Evolutionary conservation across 2,888 invertebrate species (phyloP).

Genomic region (Sceliomorpha sp.): DNA sequence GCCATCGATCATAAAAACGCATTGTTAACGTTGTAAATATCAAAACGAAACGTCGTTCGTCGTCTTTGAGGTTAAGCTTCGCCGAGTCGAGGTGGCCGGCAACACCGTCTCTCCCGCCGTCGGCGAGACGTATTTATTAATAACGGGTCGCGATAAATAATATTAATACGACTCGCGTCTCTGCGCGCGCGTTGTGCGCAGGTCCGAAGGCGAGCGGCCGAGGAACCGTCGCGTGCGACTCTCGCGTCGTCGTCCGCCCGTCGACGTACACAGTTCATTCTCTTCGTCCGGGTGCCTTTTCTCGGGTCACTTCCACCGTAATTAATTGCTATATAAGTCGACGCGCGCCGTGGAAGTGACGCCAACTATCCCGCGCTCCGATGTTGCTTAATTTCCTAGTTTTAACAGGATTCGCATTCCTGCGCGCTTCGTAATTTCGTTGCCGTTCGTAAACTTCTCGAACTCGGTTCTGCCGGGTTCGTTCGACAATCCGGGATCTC

Average conservation of each 20-base stretch:
- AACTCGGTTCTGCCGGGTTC: conserved; percentile 24
- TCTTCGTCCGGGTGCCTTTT: conserved; percentile 46
- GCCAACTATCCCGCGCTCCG: conserved; percentile 54
- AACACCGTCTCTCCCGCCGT: too few species aligned
- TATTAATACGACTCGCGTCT: background rate
- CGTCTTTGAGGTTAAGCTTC: too few species aligned
- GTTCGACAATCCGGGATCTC: conserved; percentile 20
- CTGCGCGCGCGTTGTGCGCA: background rate
- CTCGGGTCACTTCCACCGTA: conserved; percentile 35
- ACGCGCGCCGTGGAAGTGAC: conserved; percentile 34
- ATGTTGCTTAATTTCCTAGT: conserved; percentile 55
- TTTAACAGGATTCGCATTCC: conserved; percentile 56
- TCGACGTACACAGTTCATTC: too few species aligned
- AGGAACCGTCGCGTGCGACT: too few species aligned
- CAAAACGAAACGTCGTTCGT: too few species aligned
- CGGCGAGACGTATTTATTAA: too few species aligned
- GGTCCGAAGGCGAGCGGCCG: background rate
- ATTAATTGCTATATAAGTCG: conserved; percentile 53
- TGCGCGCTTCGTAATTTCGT: conserved; percentile 42
- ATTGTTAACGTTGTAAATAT: too few species aligned
- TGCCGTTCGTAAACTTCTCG: conserved; percentile 52
- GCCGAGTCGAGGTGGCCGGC: too few species aligned
- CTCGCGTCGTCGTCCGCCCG: too few species aligned
- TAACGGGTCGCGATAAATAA: conserved; percentile 2
- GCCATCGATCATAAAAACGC: too few species aligned